Percentiles rank a stretch among this genome's conserved stretches.
These are phyloP conservation scores for Drosophila demipolita DNA, from an alignment of 2,888 invertebrate species.

Conservation along the genomic window DNA sequence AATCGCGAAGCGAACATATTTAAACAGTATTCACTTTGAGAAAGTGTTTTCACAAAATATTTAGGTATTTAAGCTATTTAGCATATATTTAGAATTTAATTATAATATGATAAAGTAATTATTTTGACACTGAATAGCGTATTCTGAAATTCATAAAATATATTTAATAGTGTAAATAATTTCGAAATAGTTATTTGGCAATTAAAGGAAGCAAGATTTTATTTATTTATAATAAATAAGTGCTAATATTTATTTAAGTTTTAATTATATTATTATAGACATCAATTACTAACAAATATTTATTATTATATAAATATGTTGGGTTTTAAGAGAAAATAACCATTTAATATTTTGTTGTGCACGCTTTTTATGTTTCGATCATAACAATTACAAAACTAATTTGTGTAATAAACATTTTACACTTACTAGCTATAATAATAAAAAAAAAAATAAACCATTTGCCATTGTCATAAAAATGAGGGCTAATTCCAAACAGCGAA, in stretches of 20 bases:
- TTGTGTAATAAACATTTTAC: constrained; percentile 19
- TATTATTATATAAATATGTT: neutral
- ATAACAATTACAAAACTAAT: constrained; percentile 17
- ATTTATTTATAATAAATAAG: neutral
- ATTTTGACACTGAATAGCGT: neutral
- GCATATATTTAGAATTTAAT: neutral
- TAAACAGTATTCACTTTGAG: constrained; percentile 1
- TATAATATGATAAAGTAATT: neutral
- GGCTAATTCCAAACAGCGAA: constrained; percentile 1
- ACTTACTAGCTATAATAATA: neutral
- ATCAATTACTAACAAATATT: neutral
- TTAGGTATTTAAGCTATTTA: neutral
- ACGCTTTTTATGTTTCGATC: neutral
- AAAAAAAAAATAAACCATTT: constrained; percentile 13
- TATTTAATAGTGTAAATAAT: neutral
- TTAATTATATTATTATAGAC: neutral
- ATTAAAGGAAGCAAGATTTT: neutral
- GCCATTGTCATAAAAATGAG: constrained; percentile 32
- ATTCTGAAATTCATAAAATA: neutral
- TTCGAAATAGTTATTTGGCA: neutral
- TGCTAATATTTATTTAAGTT: neutral
- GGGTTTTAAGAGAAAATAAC: neutral
- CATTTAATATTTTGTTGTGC: neutral
- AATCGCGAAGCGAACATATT: neutral
- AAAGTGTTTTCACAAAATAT: constrained; percentile 16